These are phyloP conservation scores for Hippoglossus hippoglossus DNA, from an alignment of 2,797 vertebrate genomes.

Conservation along the genomic window DNA sequence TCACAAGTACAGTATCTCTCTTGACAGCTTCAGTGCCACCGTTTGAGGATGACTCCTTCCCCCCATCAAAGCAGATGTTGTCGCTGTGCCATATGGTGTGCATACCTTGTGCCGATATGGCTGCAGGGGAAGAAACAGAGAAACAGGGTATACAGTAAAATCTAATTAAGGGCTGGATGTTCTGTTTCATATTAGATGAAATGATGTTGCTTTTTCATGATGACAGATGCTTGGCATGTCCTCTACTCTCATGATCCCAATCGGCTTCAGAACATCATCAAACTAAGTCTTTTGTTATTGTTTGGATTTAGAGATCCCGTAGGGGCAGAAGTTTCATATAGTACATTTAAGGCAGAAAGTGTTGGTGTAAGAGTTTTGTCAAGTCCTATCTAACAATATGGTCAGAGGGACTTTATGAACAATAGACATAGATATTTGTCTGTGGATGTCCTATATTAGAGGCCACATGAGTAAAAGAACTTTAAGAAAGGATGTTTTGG, in stretches of 20 bases:
- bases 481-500: background rate
- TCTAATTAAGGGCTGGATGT: slow-evolving; percentile 38
- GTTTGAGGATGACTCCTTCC: slow-evolving; percentile 21
- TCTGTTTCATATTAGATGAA: slow-evolving; percentile 1
- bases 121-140: slow-evolving; percentile 37
- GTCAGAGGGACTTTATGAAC: background rate
- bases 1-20: slow-evolving; percentile 46
- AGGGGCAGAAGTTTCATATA: no score
- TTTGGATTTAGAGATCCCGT: no score
- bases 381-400: no score
- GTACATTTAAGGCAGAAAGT: no score
- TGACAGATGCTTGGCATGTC: slow-evolving; percentile 8
- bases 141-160: slow-evolving; percentile 21
- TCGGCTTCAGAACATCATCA: no score
- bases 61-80: slow-evolving; percentile 60
- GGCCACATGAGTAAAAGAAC: background rate
- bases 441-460: background rate
- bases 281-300: no score
- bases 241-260: no score
- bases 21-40: slow-evolving; percentile 34
- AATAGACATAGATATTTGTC: background rate
- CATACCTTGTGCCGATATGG: slow-evolving; percentile 52
- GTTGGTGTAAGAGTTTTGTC: no score
- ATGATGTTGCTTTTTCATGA: slow-evolving; percentile 17
- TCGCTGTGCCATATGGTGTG: slow-evolving; percentile 48